Evolutionary conservation across 2,797 vertebrate species (phyloP).

Genomic region (Sebastolobus altivelis): DNA sequence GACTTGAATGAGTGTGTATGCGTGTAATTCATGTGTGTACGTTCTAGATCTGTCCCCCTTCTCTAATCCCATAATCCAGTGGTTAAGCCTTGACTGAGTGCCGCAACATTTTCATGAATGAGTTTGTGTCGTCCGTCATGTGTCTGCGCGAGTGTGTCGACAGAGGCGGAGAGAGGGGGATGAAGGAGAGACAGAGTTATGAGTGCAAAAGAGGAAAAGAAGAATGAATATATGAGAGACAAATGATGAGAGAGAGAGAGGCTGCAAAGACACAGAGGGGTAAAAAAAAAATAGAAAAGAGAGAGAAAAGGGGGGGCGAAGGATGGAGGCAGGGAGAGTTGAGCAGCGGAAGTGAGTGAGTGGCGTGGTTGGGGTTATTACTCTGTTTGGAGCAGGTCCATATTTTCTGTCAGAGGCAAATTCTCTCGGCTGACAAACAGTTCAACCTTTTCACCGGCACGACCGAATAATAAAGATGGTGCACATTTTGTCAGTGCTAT

Average conservation of each 20-base stretch:
- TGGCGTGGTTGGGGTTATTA: conserved; percentile 21
- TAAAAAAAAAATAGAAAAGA: background rate
- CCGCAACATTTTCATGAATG: conserved; percentile 70
- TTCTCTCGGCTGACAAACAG: conserved; percentile 4
- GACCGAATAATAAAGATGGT: background rate
- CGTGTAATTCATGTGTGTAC: conserved; percentile 24
- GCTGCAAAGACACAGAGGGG: background rate
- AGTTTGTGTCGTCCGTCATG: conserved; percentile 59
- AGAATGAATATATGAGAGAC: background rate
- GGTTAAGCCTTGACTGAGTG: conserved; percentile 66
- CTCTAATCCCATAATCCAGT: conserved; percentile 78
- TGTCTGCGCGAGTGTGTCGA: conserved; percentile 33
- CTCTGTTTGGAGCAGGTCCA: conserved; percentile 44
- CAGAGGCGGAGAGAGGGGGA: background rate
- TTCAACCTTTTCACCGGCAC: conserved; percentile 15
- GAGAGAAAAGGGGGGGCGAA: conserved; percentile 6
- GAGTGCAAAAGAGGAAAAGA: background rate
- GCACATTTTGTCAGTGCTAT: background rate
- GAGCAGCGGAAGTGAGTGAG: conserved; percentile 46
- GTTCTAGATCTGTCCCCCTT: conserved; percentile 60
- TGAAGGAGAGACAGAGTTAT: background rate
- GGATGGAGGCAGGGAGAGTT: conserved; percentile 30
- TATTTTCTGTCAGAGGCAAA: conserved; percentile 46
- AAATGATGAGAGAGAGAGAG: background rate
- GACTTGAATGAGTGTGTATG: conserved; percentile 8